These are phyloP conservation scores for Apoderus coryli DNA, from an alignment of 2,888 invertebrate genomes.

Conservation along the genomic window DNA sequence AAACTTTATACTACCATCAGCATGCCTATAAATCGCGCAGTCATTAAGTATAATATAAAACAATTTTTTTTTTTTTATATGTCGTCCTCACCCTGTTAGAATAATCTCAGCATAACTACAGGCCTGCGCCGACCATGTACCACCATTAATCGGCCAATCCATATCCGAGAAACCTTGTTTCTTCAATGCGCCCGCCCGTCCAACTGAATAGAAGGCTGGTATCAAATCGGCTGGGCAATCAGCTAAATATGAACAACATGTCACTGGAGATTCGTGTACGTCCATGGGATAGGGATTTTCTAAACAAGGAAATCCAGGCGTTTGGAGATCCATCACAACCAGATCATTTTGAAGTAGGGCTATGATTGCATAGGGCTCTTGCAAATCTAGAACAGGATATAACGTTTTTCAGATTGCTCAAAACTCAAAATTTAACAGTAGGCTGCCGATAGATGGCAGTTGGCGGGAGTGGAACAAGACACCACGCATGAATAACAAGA, in stretches of 20 bases:
- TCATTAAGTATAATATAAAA: too few species aligned
- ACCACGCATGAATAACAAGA: too few species aligned
- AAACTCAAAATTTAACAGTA: too few species aligned
- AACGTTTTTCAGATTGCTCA: too few species aligned
- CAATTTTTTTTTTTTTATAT: too few species aligned
- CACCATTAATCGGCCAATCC: conserved; percentile 95
- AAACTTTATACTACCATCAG: conserved; percentile 97
- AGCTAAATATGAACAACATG: conserved; percentile 91
- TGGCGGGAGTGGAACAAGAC: too few species aligned
- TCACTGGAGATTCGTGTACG: conserved; percentile 96
- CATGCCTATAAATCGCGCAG: conserved; percentile 78
- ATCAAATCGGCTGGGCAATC: conserved; percentile 97
- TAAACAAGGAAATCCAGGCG: conserved; percentile 93
- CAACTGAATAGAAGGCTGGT: conserved; percentile 95
- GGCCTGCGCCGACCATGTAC: conserved; percentile 89
- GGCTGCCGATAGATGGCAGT: too few species aligned
- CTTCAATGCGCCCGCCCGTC: conserved; percentile 52
- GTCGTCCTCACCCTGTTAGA: conserved; percentile 85
- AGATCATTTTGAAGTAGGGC: conserved; percentile 95
- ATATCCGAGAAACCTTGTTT: conserved; percentile 73
- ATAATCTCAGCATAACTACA: conserved; percentile 97
- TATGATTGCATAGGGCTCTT: conserved; percentile 96
- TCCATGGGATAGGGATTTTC: conserved; percentile 99
- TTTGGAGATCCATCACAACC: conserved; percentile 92
- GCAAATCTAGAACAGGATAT: conserved; percentile 62